Conservation (phyloP, 2,113 vertebrate genomes). For the Cynoglossus semilaevis region DNA sequence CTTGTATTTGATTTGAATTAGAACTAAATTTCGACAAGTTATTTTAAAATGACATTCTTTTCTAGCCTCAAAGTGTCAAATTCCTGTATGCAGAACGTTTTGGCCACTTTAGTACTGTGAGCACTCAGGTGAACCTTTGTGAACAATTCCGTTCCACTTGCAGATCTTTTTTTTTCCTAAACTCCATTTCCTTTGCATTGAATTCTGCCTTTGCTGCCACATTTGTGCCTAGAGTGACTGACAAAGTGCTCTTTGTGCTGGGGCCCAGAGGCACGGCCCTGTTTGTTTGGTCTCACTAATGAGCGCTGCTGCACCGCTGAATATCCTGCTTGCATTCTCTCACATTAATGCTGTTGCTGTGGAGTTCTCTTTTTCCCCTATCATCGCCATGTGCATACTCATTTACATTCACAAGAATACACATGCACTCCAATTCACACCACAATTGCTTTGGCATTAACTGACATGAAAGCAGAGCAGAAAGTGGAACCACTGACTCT, state of each 20-base stretch:
- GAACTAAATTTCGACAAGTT: background rate
- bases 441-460: slow-evolving; percentile 6
- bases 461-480: slow-evolving; percentile 24
- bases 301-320: slow-evolving; percentile 46
- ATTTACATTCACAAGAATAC: slow-evolving; percentile 36
- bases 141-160: slow-evolving; percentile 16
- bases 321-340: slow-evolving; percentile 49
- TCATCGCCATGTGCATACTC: slow-evolving; percentile 22
- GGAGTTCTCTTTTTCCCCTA: slow-evolving; percentile 6
- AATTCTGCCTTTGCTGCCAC: slow-evolving; percentile 46
- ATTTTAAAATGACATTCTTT: background rate
- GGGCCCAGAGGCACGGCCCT: slow-evolving; percentile 34
- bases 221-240: slow-evolving; percentile 28
- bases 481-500: slow-evolving; percentile 13
- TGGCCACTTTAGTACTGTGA: slow-evolving; percentile 9
- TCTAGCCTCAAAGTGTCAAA: slow-evolving; percentile 2
- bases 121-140: slow-evolving; percentile 12
- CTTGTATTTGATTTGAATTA: background rate
- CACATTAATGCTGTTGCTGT: slow-evolving; percentile 34
- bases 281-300: slow-evolving; percentile 68
- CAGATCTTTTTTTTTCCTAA: slow-evolving; percentile 26
- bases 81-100: slow-evolving; percentile 2
- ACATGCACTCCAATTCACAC: slow-evolving; percentile 12
- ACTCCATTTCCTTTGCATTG: slow-evolving; percentile 59
- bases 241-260: slow-evolving; percentile 68